Evolutionary conservation across 2,888 invertebrate genomes (phyloP).

Genomic region (Imbricaverruca yamaguchii): DNA sequence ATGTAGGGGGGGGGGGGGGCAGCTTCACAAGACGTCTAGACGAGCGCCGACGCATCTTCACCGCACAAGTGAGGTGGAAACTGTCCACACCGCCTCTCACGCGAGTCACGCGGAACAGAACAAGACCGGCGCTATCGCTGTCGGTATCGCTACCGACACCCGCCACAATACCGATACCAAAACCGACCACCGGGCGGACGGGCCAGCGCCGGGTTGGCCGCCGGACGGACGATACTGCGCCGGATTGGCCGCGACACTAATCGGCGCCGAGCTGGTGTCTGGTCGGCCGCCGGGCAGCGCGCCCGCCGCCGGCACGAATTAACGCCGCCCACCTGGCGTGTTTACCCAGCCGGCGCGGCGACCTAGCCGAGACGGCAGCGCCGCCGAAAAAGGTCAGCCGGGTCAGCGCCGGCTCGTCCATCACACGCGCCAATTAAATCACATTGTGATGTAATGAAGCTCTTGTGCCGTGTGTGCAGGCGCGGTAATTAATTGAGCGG

Average conservation of each 20-base stretch:
- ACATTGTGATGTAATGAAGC: constrained; percentile 20
- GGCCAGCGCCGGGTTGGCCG: too few relatives aligned
- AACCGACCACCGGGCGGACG: too few relatives aligned
- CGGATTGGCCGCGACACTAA: background rate
- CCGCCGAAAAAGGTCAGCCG: background rate
- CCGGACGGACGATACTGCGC: background rate
- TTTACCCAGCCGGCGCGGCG: constrained; percentile 1
- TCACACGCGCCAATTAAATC: constrained; percentile 14
- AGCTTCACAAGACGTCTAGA: too few relatives aligned
- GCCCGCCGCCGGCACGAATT: background rate
- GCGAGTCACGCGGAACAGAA: too few relatives aligned
- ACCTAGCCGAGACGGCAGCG: background rate
- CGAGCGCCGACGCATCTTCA: too few relatives aligned
- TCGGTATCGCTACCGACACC: too few relatives aligned
- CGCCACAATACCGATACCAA: too few relatives aligned
- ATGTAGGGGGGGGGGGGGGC: too few relatives aligned
- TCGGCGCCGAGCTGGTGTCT: background rate
- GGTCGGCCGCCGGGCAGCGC: background rate
- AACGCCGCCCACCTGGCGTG: background rate
- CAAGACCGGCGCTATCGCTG: too few relatives aligned
- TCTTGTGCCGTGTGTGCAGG: background rate
- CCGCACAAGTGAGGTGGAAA: too few relatives aligned
- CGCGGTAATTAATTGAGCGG: constrained; percentile 10
- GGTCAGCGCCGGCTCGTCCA: background rate
- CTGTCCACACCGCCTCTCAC: too few relatives aligned